Evolutionary conservation across 1,140 invertebrate genomes (phyloP).

Genomic region (Anoplolepis gracilipes): DNA sequence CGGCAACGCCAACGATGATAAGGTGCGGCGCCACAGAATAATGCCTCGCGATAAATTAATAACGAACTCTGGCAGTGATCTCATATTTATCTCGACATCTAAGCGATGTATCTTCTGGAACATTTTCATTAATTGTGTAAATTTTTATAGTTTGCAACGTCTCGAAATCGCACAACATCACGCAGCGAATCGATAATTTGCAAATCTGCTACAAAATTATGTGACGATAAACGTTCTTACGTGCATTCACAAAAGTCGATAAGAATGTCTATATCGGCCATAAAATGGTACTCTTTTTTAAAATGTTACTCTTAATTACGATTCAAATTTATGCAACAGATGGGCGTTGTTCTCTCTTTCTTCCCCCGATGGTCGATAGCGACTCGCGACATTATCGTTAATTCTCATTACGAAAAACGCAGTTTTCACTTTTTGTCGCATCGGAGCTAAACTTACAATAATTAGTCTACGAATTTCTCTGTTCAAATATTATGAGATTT

Average conservation of each 20-base stretch:
- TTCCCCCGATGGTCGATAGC: slow-evolving; percentile 4
- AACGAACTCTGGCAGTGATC: slow-evolving; percentile 37
- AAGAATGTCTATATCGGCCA: no score
- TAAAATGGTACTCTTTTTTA: no score
- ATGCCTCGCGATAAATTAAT: slow-evolving; percentile 30
- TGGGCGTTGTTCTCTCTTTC: no score
- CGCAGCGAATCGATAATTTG: no score
- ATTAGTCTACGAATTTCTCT: slow-evolving; percentile 49
- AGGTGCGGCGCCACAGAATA: slow-evolving; percentile 29
- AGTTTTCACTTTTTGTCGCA: slow-evolving; percentile 70
- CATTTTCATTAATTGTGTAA: slow-evolving; percentile 25
- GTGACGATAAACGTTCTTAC: no score
- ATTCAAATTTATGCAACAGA: no score
- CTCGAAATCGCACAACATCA: no score
- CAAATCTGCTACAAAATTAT: no score
- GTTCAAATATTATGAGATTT: neutral
- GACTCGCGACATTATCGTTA: slow-evolving; percentile 12
- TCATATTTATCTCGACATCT: slow-evolving; percentile 3
- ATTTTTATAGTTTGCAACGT: neutral
- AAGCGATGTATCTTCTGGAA: neutral
- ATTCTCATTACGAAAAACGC: slow-evolving; percentile 39
- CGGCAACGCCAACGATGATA: slow-evolving; percentile 32
- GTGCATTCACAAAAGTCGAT: no score
- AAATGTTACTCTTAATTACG: no score
- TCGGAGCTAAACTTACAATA: slow-evolving; percentile 33